Base-by-base conservation (phyloP, 2,888 invertebrate genomes). In the Ochropleura plecta region DNA sequence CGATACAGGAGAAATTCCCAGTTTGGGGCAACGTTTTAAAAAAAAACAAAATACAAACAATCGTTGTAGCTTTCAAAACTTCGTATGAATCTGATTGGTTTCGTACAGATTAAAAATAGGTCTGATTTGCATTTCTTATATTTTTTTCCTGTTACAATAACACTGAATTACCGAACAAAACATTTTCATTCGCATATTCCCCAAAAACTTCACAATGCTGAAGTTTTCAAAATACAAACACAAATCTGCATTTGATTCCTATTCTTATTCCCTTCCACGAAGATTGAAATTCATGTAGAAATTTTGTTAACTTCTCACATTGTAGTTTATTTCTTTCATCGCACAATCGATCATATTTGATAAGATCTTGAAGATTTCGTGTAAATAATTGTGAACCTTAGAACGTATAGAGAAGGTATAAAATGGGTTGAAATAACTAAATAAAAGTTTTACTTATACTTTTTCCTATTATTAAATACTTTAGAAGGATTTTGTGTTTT, bases 331-430 rank as follows among this genome's bases (percentile, higher is more conserved):
- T 86, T 81, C 81, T 87, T 89, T 88, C 85, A 83, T 83, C 88
- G 68, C 78, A 81, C 85, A 86, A 88, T 89, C 87, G 79, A 88
- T 89, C 87, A 87, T 77, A 76, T 65, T 75, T 81, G 84, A 88
- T 85, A 83, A 74, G 70, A 88, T 88, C 86, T 79, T 55, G 18
- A 62, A n/a, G 5, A 42, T 20, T 59, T 16, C 18, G 8, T 66
- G 3, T 18, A 64, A 73, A 64, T 55, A 20, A 83, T 63, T 72
- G 4, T 78, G 5, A 59, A 60, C 55, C 42, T 67, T 69, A 67
- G 0, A 9, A 3, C 20, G 67, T 40, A 10, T 4, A 2, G 0
- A 46, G 40, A 67, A 64, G 30, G 72, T 74, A 8, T 18, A 68
- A 48, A 72, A 67, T 74, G 42, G 10, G 12, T 55, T 67, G 9